Evolutionary conservation across 2,888 invertebrate species (phyloP).

Genomic region (Sinhomidia bicolor): DNA sequence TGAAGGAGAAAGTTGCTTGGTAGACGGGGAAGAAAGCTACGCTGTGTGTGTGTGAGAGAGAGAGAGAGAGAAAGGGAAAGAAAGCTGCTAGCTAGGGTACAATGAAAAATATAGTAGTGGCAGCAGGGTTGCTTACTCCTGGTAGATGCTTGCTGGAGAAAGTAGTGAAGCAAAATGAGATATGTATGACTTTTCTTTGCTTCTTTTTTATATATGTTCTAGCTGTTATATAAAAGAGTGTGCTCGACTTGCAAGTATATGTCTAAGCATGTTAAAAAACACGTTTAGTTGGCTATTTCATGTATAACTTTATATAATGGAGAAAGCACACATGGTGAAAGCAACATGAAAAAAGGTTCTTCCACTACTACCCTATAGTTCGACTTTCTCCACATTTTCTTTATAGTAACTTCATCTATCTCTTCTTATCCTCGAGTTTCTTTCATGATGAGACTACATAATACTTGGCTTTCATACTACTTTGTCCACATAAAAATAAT

Average conservation of each 20-base stretch:
- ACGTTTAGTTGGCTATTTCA: constrained; percentile 3
- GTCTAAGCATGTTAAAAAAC: not conserved
- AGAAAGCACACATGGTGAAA: constrained; percentile 45
- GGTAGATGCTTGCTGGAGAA: not conserved
- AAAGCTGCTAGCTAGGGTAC: not conserved
- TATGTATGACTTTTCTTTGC: too few relatives aligned
- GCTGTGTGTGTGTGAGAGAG: not conserved
- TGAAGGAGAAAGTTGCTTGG: constrained; percentile 59
- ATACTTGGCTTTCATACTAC: constrained; percentile 15
- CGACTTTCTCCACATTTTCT: constrained; percentile 17
- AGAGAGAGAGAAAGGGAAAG: too few relatives aligned
- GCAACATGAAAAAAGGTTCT: constrained; percentile 2
- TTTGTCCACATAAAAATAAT: constrained; percentile 17
- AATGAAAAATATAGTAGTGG: not conserved
- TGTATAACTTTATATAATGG: not conserved
- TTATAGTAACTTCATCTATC: constrained; percentile 12
- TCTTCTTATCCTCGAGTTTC: constrained; percentile 34
- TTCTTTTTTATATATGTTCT: too few relatives aligned
- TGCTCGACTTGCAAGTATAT: constrained; percentile 1
- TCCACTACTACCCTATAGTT: not conserved
- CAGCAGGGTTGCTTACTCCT: constrained; percentile 12
- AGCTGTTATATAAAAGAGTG: not conserved
- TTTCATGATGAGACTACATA: constrained; percentile 27
- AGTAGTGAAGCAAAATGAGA: constrained; percentile 15
- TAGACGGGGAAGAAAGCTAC: not conserved